Conservation (phyloP, 2,888 invertebrate species). For the Lycocerus yunnanus region DNA sequence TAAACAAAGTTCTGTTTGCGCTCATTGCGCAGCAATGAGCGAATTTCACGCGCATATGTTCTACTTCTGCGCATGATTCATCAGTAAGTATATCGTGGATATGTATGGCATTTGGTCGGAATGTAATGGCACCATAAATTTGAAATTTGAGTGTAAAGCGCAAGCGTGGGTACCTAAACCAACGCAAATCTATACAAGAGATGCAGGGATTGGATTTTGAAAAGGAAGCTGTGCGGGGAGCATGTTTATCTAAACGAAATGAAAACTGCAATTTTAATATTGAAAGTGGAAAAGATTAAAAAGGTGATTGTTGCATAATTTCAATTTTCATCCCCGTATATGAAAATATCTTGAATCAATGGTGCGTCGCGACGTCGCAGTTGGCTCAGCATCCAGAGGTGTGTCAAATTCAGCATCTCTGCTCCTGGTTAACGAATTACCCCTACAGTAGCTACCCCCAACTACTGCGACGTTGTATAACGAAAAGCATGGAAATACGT, state of each 20-base stretch:
- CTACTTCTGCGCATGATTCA: no score
- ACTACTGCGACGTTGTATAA: constrained; percentile 17
- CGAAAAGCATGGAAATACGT: constrained; percentile 19
- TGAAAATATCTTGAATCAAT: constrained; percentile 48
- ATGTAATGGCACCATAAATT: background rate
- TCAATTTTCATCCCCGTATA: constrained; percentile 27
- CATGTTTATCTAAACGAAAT: background rate
- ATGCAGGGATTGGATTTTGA: background rate
- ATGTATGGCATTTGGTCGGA: background rate
- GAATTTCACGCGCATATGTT: no score
- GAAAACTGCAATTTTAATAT: background rate
- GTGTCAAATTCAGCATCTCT: constrained; percentile 44
- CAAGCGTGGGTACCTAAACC: background rate
- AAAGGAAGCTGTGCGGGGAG: background rate
- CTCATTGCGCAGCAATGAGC: no score
- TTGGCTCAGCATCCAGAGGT: constrained; percentile 48
- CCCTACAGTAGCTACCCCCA: constrained; percentile 28
- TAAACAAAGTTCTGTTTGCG: no score
- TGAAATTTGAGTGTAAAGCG: background rate
- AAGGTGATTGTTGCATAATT: background rate
- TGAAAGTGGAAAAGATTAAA: background rate
- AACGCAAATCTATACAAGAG: background rate
- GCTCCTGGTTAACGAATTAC: constrained; percentile 32
- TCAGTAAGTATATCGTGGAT: no score
- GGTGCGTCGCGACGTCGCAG: constrained; percentile 51